Evolutionary conservation across 1,140 invertebrate genomes (phyloP), one percentile per base, ranked within the genome.

Genomic region (Andricus grossulariae): DNA sequence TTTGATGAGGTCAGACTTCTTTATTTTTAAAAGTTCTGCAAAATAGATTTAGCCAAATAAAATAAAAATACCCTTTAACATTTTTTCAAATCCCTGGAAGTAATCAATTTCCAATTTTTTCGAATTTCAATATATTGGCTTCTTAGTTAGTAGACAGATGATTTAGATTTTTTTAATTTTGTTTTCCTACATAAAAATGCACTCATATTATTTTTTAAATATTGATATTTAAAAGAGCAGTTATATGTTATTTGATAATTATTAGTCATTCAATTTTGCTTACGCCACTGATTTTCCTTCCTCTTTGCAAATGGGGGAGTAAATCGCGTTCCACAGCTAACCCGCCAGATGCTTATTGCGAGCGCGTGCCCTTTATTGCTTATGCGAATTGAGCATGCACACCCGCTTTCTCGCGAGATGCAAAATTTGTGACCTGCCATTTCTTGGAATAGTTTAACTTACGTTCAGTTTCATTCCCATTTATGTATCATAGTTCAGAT

Each of bases 331-430:
- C 60, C 5, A 12, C 15, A 15, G 8, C 39, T 45, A 45, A 45
- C 60, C 13, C 32, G 32, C 60, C 60, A 66, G 60, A 45, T 66
- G 60, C 32, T 39, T 39, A 45, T 66, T 66, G 25, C 13, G 60
- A 39, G 39, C 60, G 60, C 60, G 60, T 66, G 60, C 60, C 60
- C 60, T 66, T 66, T 66, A 54, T 54, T 54, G 52, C 52, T 54
- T 45, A 11, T 45, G 39, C 18, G 52, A 18, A 54, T 66, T 39
- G 45, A 39, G 60, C 60, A n/a, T 73, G 72, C 57, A 55, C 25
- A 18, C 71, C 71, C 51, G 60, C 32, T 77, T 54, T 51, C 16
- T 25, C 16, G 51, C 8, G 39, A 45, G 52, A 50, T 50, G 19
- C 51, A 73, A 21, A 16, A 25, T 50, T 55, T 70, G 54, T 21